Conservation (phyloP, 2,888 invertebrate species). For the Hermodice carunculata region DNA sequence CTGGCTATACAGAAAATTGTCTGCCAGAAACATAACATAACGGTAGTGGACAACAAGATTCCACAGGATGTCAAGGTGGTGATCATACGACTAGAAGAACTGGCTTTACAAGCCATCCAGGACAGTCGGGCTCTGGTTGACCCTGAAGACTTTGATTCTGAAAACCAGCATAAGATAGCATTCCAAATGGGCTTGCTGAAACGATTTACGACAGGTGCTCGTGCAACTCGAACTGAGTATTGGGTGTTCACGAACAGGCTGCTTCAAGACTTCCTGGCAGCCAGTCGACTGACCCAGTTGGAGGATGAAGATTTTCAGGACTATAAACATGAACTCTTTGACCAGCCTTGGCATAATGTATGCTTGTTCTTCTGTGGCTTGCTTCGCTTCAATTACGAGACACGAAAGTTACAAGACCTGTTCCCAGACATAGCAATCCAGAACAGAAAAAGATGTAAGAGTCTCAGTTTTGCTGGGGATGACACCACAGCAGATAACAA, state of each 20-base stretch:
- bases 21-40: constrained; percentile 19
- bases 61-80: constrained; percentile 8
- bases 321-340: constrained; percentile 22
- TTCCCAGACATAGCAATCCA: constrained; percentile 47
- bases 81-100: background rate
- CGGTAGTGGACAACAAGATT: constrained; percentile 5
- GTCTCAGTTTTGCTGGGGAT: background rate
- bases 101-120: constrained; percentile 34
- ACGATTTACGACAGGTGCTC: too few relatives aligned
- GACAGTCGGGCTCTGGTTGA: constrained; percentile 33
- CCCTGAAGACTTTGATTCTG: constrained; percentile 40
- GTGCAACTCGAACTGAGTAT: too few relatives aligned
- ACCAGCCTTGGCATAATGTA: constrained; percentile 24
- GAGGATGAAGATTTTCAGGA: constrained; percentile 30
- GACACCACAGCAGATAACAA: background rate
- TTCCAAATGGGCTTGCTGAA: background rate
- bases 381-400: constrained; percentile 46
- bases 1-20: constrained; percentile 13
- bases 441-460: constrained; percentile 31
- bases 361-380: constrained; percentile 50
- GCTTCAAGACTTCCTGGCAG: constrained; percentile 54
- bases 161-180: constrained; percentile 12
- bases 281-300: constrained; percentile 50
- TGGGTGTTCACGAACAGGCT: constrained; percentile 18
- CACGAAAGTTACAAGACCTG: constrained; percentile 38